Base-by-base conservation (phyloP, 2,888 invertebrate genomes). In the Saturnia japonica region DNA sequence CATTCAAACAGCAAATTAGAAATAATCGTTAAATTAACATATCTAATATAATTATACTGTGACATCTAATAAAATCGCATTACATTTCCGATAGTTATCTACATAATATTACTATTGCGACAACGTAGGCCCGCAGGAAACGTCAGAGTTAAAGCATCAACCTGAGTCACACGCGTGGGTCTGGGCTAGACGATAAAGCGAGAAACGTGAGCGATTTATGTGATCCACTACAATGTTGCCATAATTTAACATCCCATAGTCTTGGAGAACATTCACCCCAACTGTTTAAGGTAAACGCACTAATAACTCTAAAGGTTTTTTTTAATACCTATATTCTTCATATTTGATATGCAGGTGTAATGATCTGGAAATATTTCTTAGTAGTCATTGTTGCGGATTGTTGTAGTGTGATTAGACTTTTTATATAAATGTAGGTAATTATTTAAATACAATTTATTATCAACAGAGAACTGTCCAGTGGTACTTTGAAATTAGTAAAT, bases 121-220 rank as follows among this genome's bases (percentile, higher is more conserved):
- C 79, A 72, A 86, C 89, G 91, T 91, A 88, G 85, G 85, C 79
- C 75, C 86, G 78, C 85, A 88, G 86, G 90, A 88, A 89, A 83
- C 83, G 88, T 82, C 86, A 84, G 80, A 77, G 72, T 74, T 72
- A 70, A 77, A 73, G 34, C 74, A 67, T 68, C 70, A 62, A 70
- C 73, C 72, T 89, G 89, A 90, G 76, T 90, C 89, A 90, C 80
- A 76, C 69, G 85, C 87, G 90, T 89, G 87, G 89, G 90, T 75
- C 74, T 89, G 87, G 89, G 90, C 75, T 74, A 76, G 72, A 78
- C 80, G 82, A 82, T 83, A 84, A 83, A 80, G 76, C 77, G 78
- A 83, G 75, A 78, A 77, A 86, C 86, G 85, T 88, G 88, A 85
- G 80, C 77, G 79, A 88, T 86, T 88, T 88, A 82, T 83, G 76